These are phyloP conservation scores for Neosalanx taihuensis DNA, from an alignment of 2,797 vertebrate species.

Conservation along the genomic window DNA sequence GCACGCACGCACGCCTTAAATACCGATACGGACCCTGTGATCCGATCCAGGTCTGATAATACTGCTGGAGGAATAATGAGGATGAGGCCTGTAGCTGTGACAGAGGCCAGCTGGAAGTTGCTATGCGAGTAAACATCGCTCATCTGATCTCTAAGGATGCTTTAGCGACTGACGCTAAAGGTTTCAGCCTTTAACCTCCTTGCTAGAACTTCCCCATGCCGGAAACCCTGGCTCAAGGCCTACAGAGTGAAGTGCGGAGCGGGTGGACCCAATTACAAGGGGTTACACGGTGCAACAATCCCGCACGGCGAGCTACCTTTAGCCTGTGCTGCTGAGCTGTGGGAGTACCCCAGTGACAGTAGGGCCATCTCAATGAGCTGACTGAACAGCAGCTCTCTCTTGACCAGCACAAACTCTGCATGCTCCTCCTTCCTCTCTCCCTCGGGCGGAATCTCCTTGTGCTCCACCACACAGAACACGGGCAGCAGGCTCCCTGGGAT, in stretches of 20 bases:
- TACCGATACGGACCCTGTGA: background rate
- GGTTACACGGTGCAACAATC: background rate
- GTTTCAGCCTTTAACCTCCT: too few species aligned
- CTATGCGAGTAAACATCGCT: too few species aligned
- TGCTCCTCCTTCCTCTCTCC: conserved; percentile 87
- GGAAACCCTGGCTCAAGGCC: too few species aligned
- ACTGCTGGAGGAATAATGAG: too few species aligned
- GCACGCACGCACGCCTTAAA: conserved; percentile 10
- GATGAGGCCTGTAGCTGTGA: too few species aligned
- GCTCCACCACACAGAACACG: conserved; percentile 95
- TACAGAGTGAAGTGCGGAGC: too few species aligned
- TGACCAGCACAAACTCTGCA: conserved; percentile 93
- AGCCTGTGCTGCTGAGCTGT: conserved; percentile 94
- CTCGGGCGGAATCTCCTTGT: conserved; percentile 85
- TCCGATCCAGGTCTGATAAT: too few species aligned
- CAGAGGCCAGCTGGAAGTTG: too few species aligned
- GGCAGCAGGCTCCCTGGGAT: conserved; percentile 89
- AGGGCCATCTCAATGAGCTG: conserved; percentile 96
- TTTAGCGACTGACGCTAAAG: too few species aligned
- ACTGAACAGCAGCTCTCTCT: conserved; percentile 94
- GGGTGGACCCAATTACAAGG: too few species aligned
- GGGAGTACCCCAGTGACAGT: conserved; percentile 92
- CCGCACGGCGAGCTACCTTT: conserved; percentile 75
- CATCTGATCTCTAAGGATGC: too few species aligned
- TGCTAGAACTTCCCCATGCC: too few species aligned